Base-by-base conservation (phyloP, 2,113 vertebrate genomes). In the Rostratula benghalensis region DNA sequence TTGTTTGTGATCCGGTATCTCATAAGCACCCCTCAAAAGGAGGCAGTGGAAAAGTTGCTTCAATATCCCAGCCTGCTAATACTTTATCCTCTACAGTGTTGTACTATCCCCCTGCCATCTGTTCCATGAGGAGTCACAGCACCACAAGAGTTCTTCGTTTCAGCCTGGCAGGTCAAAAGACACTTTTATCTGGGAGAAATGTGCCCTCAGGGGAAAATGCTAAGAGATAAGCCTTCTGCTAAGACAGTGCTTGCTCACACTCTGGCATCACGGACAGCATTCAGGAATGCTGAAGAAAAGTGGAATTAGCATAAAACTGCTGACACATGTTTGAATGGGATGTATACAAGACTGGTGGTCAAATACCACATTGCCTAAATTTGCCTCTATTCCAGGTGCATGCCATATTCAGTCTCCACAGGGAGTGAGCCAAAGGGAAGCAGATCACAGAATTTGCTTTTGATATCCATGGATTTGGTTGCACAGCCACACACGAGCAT, bases 211-310 rank as follows among this genome's bases (percentile, higher is more conserved):
- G 82, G 86, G 41, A 37, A 69, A 93, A 74, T 1, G 3, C 31
- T 37, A 65, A 24, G 59, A 85, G 78, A 84, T 70, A 90, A 95
- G 33, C 92, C 78, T 89, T 95, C 75, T 92, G 93, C 85, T 86
- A 63, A 74, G 85, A 35, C 41, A 65, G 16, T 64, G 59, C 63
- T 93, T 82, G 60, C 59, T 95, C 70, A 54, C 27, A 59, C 3
- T 3, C 64, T 85, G 75, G 54, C 90, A 91, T 23, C 1, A 0
- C 1, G 5, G 54, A 57, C 28, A 67, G 33, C 23, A 35, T 50
- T 87, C 54, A 68, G 70, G 20, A 83, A 65, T 1, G 0, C 53
- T 76, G 78, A 90, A 89, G 77, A 79, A 61, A 87, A 79, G 41
- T 46, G 22, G 51, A 70, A 86, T 87, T 91, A 92, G 50, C 73